Evolutionary conservation across 2,113 vertebrate genomes (phyloP).

Genomic region (Antechinus flavipes): DNA sequence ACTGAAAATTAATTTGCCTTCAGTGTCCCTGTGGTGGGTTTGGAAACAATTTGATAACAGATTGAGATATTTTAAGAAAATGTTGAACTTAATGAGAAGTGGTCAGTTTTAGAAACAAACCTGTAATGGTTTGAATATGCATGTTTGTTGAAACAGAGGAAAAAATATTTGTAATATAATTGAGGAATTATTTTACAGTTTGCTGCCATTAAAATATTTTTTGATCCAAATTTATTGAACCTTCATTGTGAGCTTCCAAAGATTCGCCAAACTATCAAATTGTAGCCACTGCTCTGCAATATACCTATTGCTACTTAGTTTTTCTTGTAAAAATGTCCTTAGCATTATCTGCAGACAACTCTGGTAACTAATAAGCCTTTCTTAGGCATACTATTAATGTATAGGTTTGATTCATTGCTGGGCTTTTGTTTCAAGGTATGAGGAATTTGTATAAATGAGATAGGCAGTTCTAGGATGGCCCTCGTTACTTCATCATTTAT

Average conservation of each 20-base stretch:
- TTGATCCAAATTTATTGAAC: neutral
- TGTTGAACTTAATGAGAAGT: too few relatives aligned
- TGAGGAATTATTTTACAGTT: neutral
- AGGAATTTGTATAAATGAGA: neutral
- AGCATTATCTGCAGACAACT: neutral
- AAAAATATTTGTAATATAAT: neutral
- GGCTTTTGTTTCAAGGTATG: neutral
- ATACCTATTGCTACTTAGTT: neutral
- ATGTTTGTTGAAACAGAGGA: neutral
- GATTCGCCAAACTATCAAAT: too few relatives aligned
- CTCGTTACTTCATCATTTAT: neutral
- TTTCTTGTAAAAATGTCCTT: neutral
- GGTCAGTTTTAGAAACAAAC: too few relatives aligned
- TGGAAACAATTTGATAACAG: too few relatives aligned
- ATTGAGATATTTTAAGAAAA: too few relatives aligned
- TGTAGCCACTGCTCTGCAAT: neutral
- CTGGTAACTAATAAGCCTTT: neutral
- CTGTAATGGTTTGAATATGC: too few relatives aligned
- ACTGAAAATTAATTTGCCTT: too few relatives aligned
- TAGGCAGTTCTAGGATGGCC: neutral
- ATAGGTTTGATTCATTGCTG: too few relatives aligned
- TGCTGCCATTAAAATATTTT: neutral
- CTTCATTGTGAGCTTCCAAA: neutral
- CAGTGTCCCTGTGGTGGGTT: too few relatives aligned
- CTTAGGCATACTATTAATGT: neutral